A percentile compares a stretch with the other conserved stretches of the same genome.
phyloP scores from a whole-genome alignment of 2,113 vertebrate species.

The Gallinago media region DNA sequence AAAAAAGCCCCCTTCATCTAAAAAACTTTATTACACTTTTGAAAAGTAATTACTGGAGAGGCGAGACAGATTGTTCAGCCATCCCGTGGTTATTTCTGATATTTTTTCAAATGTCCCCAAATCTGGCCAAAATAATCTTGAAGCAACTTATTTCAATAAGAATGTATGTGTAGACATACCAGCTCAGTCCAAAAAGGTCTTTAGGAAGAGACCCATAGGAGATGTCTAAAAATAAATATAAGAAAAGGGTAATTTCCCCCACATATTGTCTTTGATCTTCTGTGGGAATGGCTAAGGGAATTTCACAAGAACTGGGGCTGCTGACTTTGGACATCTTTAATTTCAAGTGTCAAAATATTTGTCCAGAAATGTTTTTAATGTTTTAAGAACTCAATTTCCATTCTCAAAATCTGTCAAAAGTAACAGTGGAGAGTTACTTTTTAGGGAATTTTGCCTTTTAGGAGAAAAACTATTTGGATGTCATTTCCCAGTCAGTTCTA shows the following conservation, averaged over 20 bases:
- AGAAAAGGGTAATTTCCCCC: neutral
- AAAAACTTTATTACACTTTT: neutral
- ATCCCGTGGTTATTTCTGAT: neutral
- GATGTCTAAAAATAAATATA: neutral
- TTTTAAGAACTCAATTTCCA: neutral
- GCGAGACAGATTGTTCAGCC: neutral
- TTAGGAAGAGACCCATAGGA: neutral
- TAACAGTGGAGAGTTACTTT: neutral
- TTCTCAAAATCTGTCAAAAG: neutral
- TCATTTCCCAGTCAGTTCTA: neutral
- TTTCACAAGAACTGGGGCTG: neutral
- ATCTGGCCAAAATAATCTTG: neutral
- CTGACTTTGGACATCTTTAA: neutral
- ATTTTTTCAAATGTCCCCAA: neutral
- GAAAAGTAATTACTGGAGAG: neutral
- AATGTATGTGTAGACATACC: neutral
- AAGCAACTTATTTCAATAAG: neutral
- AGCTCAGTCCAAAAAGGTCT: neutral
- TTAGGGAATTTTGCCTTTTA: neutral
- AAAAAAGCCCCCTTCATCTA: neutral
- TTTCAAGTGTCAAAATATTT: conserved; percentile 10
- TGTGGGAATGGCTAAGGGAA: neutral
- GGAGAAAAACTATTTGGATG: neutral
- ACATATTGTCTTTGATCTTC: neutral
- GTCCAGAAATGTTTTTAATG: neutral